These are phyloP conservation scores for Yponomeuta sedellus DNA, from an alignment of 2,888 invertebrate species.

Conservation along the genomic window DNA sequence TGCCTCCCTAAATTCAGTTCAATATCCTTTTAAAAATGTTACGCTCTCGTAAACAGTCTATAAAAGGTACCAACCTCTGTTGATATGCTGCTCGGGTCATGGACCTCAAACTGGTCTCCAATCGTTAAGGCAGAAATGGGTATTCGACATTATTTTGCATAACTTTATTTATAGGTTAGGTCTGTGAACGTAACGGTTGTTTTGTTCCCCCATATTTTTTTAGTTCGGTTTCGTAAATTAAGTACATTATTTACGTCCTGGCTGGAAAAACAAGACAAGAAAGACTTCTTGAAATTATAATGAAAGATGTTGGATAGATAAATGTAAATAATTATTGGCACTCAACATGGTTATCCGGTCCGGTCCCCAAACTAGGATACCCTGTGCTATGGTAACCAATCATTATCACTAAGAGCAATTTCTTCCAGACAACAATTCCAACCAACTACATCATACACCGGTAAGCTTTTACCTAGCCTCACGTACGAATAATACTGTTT, in stretches of 20 bases:
- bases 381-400: no score
- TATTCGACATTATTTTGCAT: not conserved
- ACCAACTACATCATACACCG: no score
- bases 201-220: not conserved
- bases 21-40: not conserved
- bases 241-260: not conserved
- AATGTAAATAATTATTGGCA: no score
- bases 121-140: not conserved
- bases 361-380: no score
- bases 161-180: not conserved
- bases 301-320: no score
- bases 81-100: not conserved
- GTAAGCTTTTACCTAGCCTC: no score
- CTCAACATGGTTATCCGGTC: no score
- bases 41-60: not conserved
- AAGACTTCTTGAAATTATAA: no score
- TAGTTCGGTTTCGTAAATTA: not conserved
- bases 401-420: no score
- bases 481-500: no score
- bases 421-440: no score
- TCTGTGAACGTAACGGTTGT: not conserved
- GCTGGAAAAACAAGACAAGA: no score
- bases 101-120: conserved; percentile 5
- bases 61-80: not conserved
- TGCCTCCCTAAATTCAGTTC: not conserved